Conservation (phyloP, 2,113 vertebrate genomes). For the Eulemur macaco region DNA sequence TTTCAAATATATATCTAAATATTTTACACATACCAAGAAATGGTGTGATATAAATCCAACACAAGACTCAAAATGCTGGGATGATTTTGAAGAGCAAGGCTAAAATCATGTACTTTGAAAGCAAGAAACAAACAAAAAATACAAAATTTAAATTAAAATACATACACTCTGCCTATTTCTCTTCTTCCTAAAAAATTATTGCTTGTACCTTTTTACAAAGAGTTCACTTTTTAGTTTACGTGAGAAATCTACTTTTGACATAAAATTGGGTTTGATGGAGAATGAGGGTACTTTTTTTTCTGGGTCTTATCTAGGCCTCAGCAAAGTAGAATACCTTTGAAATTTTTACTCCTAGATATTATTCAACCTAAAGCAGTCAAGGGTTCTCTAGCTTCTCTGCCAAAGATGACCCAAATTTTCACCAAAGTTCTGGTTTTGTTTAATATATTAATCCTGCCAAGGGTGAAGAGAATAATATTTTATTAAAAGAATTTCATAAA, state of each 20-base stretch:
- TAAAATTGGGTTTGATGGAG: neutral
- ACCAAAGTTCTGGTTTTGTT: neutral
- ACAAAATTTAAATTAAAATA: constrained; percentile 14
- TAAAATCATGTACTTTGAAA: neutral
- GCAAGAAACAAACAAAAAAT: neutral
- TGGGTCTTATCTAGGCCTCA: neutral
- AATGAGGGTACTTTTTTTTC: neutral
- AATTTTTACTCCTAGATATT: neutral
- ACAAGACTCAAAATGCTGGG: neutral
- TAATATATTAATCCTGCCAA: neutral
- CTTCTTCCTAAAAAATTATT: neutral
- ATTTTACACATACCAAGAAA: neutral
- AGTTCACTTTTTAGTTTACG: neutral
- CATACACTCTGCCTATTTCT: neutral
- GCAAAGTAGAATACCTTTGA: neutral
- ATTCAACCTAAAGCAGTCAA: neutral
- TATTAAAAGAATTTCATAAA: neutral
- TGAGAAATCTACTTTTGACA: neutral
- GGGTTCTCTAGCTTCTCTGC: neutral
- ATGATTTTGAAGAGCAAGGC: neutral
- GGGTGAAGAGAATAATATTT: neutral
- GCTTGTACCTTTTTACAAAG: neutral
- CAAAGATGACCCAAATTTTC: neutral
- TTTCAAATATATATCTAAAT: neutral
- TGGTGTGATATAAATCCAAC: neutral